Evolutionary conservation across 2,113 vertebrate species (phyloP).

Genomic region (Acrocephalus arundinaceus): DNA sequence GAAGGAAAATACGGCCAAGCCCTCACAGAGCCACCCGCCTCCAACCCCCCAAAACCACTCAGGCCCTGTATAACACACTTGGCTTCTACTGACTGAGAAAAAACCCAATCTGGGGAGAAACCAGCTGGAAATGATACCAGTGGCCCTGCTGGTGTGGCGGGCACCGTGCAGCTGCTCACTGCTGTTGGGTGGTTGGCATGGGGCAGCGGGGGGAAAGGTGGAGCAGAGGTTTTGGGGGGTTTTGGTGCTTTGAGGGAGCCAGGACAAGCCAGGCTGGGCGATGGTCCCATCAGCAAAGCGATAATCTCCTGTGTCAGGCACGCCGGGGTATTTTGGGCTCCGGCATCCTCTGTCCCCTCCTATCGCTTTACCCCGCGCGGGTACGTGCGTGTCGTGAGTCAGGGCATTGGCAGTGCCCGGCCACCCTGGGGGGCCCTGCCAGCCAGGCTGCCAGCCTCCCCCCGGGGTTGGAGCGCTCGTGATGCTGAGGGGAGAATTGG

Average conservation of each 20-base stretch:
- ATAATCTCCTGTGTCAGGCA: conserved; percentile 65
- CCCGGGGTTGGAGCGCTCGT: fast-evolving
- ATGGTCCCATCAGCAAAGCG: not conserved
- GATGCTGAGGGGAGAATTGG: not conserved
- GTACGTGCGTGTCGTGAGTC: conserved; percentile 54
- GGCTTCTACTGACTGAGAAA: not conserved
- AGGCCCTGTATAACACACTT: not conserved
- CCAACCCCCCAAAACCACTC: not conserved
- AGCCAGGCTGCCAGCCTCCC: not conserved
- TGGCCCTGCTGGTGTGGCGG: fast-evolving
- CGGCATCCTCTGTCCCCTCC: conserved; percentile 50
- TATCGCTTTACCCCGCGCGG: conserved; percentile 61
- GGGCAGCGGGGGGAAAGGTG: not conserved
- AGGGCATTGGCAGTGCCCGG: conserved; percentile 54
- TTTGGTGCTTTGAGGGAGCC: not conserved
- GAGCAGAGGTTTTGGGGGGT: not conserved
- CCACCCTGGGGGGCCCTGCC: not conserved
- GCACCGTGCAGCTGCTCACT: not conserved
- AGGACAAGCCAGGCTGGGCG: not conserved
- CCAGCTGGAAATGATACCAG: not conserved
- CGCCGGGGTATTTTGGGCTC: conserved; percentile 63
- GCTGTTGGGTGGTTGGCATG: not conserved
- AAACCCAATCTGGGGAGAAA: not conserved
- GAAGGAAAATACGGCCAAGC: not conserved
- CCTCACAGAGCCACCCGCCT: not conserved